Evolutionary conservation across 2,797 vertebrate species (phyloP), one percentile per base, ranked within the genome.

Genomic region (Parauchenoglanis punctatus): DNA sequence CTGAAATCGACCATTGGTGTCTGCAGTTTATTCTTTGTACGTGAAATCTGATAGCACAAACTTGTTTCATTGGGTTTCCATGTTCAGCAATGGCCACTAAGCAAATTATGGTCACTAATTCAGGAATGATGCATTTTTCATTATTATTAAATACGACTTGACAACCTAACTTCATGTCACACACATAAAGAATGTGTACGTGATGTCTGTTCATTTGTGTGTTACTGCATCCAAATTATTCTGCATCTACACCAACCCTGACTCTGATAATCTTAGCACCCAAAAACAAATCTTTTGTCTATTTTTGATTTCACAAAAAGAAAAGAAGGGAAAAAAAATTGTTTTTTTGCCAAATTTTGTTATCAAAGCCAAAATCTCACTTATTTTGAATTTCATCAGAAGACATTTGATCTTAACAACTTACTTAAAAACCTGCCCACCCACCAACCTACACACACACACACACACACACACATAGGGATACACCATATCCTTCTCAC

Each of bases 401-500:
- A 63, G 23, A 81, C 40, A 81, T 49, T 63, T 63, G 44, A 52
- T 67, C 44, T 67, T 52, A 4, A 67, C n/a, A 35, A 13, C 67
- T 67, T 17, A n/a, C 46, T 83, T 83, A 54, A 68, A 67, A 68
- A 12, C 56, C 68, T 28, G n/a, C n/a, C n/a, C 63, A 65, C 11
- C 54, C 73, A 54, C 70, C 1, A 40, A 40, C 40, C 40, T 4
- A 40, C 40, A 40, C 40, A 40, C 56, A 52, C 73, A 17, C 59
- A 72, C 65, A 86, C 76, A 56, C 54, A 67, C 25, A 58, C 25
- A 87, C 83, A 90, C 87, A 81, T 2, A 52, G 87, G 76, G 6
- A 54, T 46, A 76, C 73, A 88, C 63, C 67, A 82, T 83, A 85
- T 82, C 77, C 78, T 84, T 75, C 83, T 83, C 56, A 81, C 6